Evolutionary conservation across 2,797 vertebrate genomes (phyloP).

Genomic region (Mycteria americana): DNA sequence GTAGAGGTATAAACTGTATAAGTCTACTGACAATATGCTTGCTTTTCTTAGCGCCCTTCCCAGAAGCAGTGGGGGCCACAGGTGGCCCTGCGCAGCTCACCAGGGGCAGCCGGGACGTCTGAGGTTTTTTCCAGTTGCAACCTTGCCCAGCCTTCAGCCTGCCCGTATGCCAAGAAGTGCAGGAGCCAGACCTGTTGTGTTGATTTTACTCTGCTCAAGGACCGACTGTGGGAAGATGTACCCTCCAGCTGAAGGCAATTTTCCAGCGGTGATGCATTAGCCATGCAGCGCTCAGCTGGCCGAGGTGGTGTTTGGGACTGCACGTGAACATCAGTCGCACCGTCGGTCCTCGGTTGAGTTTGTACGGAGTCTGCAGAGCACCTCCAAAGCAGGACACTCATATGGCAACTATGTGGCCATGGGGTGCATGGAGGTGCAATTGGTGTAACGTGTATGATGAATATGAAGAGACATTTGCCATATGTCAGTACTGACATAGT

Average conservation of each 20-base stretch:
- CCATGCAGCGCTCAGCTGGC: neutral
- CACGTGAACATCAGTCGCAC: rapidly evolving
- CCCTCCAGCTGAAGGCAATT: neutral
- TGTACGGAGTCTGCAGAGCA: neutral
- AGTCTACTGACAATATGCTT: neutral
- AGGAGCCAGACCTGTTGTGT: neutral
- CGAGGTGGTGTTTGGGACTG: neutral
- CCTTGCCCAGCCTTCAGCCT: neutral
- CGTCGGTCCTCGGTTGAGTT: neutral
- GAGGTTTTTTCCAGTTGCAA: neutral
- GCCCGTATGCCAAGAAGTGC: neutral
- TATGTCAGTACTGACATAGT: neutral
- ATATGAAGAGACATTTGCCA: neutral
- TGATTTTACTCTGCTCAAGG: neutral
- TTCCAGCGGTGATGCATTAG: neutral
- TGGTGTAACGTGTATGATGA: neutral
- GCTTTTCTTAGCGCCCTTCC: neutral
- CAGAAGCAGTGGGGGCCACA: neutral
- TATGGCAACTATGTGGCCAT: neutral
- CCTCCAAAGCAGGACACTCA: neutral
- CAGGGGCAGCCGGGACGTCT: rapidly evolving
- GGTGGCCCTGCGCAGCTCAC: neutral
- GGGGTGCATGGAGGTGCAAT: neutral
- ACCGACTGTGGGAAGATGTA: neutral
- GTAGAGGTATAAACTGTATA: neutral